Conservation (phyloP, 2,888 invertebrate species). For the Stegana nigrithorax region DNA sequence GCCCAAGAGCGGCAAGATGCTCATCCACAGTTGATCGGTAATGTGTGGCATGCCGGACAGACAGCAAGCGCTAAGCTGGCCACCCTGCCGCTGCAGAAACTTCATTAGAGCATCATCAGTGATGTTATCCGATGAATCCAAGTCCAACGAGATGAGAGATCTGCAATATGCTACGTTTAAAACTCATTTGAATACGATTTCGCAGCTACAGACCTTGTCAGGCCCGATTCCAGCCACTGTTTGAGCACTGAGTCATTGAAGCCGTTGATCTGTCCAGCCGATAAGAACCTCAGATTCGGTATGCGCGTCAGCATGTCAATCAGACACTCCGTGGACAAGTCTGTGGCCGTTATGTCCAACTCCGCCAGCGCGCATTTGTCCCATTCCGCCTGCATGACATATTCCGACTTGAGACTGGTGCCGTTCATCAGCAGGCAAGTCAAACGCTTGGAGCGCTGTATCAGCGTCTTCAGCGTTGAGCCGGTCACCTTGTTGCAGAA, state of each 20-base stretch:
- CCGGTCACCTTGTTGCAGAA: conserved; percentile 98
- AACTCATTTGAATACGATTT: background rate
- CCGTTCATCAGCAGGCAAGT: conserved; percentile 95
- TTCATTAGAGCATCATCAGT: conserved; percentile 92
- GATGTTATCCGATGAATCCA: conserved; percentile 95
- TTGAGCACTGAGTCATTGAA: conserved; percentile 96
- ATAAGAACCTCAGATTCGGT: conserved; percentile 87
- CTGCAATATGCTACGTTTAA: conserved; percentile 64
- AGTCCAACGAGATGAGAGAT: conserved; percentile 86
- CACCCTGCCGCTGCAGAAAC: conserved; percentile 90
- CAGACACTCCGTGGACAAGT: conserved; percentile 92
- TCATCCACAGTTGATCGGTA: conserved; percentile 98
- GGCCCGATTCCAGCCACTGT: conserved; percentile 90
- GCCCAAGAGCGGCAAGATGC: conserved; percentile 88
- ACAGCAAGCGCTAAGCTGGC: conserved; percentile 87
- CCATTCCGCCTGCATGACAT: conserved; percentile 98
- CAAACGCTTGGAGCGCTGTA: conserved; percentile 92
- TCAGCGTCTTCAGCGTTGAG: conserved; percentile 91
- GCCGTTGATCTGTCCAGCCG: conserved; percentile 97
- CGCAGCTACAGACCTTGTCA: conserved; percentile 71
- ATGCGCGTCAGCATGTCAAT: conserved; percentile 91
- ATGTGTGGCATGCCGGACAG: conserved; percentile 97
- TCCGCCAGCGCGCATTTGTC: conserved; percentile 95
- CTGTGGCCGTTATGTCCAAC: conserved; percentile 96
- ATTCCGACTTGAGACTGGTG: conserved; percentile 92